These are phyloP conservation scores for Hydra vulgaris DNA, from an alignment of 30 jellyfish, hydroid and myxozoan genomes.

Conservation along the genomic window DNA sequence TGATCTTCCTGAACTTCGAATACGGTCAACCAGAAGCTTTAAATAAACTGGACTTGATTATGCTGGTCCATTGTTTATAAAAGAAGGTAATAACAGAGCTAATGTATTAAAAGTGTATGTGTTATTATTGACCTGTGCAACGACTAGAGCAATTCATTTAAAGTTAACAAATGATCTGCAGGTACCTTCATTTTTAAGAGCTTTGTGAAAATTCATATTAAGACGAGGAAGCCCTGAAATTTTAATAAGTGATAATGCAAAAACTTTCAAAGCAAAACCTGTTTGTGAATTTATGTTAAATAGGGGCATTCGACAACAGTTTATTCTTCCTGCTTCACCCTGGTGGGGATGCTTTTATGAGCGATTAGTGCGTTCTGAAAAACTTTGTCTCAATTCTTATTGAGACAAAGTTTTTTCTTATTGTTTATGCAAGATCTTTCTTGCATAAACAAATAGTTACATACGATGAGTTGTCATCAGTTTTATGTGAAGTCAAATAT, in stretches of 20 bases:
- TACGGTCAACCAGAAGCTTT: neutral
- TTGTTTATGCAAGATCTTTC: no score
- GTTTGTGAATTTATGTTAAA: neutral
- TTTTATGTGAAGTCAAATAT: no score
- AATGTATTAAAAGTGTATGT: conserved; percentile 21
- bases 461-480: no score
- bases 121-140: conserved; percentile 33
- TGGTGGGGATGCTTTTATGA: no score
- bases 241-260: conserved; percentile 19
- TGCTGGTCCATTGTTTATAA: conserved; percentile 24
- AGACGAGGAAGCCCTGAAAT: conserved; percentile 26
- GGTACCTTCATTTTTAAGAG: conserved; percentile 16
- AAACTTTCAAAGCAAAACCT: conserved; percentile 13
- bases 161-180: conserved; percentile 44
- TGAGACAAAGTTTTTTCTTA: no score
- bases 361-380: no score
- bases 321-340: no score
- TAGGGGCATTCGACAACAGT: no score
- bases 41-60: conserved; percentile 7
- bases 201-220: conserved; percentile 24
- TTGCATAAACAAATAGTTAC: no score
- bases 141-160: conserved; percentile 38
- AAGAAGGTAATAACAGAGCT: neutral
- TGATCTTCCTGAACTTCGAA: conserved; percentile 25
- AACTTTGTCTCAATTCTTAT: no score